A percentile compares a stretch with the other conserved stretches of the same genome.
Evolutionary conservation across 2,113 vertebrate genomes (phyloP).

Genomic region (Falco punctatus): DNA sequence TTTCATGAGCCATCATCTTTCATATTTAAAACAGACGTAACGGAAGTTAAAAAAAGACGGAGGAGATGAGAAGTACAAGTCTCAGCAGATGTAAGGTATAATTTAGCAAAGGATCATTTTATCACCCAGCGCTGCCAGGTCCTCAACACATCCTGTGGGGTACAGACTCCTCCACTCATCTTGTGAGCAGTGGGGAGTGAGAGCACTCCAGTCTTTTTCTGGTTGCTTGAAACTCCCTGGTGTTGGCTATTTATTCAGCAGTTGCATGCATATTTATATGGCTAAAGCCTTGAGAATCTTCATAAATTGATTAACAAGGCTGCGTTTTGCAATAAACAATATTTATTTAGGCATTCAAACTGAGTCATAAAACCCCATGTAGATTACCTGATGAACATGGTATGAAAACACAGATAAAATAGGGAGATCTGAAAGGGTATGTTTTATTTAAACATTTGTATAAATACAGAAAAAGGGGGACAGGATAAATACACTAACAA

Average conservation of each 20-base stretch:
- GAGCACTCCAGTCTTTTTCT: neutral
- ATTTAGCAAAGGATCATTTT: conserved; percentile 51
- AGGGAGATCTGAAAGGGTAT: neutral
- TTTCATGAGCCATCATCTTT: conserved; percentile 77
- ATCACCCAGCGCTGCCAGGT: neutral
- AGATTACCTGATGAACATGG: neutral
- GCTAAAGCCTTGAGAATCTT: neutral
- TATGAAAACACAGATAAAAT: conserved; percentile 4
- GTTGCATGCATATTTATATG: neutral
- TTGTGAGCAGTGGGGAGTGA: neutral
- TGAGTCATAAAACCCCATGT: neutral
- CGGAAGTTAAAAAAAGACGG: conserved; percentile 32
- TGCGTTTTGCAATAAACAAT: neutral
- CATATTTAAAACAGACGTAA: conserved; percentile 73
- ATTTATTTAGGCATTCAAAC: neutral
- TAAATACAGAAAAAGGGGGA: neutral
- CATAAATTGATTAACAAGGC: neutral
- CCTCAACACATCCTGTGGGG: neutral
- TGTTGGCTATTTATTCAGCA: neutral
- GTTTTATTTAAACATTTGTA: conserved; percentile 43
- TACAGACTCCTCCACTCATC: neutral
- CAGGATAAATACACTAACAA: neutral
- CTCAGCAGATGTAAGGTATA: conserved; percentile 55
- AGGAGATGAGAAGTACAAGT: conserved; percentile 25
- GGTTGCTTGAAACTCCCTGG: neutral